These are phyloP conservation scores for Xylocampa areola DNA, from an alignment of 2,888 invertebrate genomes.

Conservation along the genomic window DNA sequence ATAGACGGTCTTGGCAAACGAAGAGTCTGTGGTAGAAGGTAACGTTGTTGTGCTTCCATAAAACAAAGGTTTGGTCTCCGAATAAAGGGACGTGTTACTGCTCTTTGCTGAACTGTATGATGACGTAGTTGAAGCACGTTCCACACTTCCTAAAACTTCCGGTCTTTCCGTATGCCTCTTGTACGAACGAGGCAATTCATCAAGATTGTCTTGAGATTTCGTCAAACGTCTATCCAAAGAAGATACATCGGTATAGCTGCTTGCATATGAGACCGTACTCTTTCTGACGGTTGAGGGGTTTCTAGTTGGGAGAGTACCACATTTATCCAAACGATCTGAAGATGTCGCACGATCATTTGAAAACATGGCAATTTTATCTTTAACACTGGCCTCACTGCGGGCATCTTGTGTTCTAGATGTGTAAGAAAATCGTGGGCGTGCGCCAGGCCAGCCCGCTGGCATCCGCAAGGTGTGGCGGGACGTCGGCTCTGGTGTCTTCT, in stretches of 20 bases:
- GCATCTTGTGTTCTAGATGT: slow-evolving; percentile 93
- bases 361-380: slow-evolving; percentile 97
- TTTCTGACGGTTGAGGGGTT: slow-evolving; percentile 73
- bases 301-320: slow-evolving; percentile 79
- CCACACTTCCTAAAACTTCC: slow-evolving; percentile 88
- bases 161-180: slow-evolving; percentile 81
- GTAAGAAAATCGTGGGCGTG: slow-evolving; percentile 81
- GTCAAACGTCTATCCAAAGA: slow-evolving; percentile 84
- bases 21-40: slow-evolving; percentile 72
- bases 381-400: slow-evolving; percentile 94
- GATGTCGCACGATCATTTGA: slow-evolving; percentile 88
- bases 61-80: slow-evolving; percentile 80
- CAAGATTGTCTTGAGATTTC: slow-evolving; percentile 86
- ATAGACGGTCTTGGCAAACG: slow-evolving; percentile 75
- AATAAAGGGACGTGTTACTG: slow-evolving; percentile 62
- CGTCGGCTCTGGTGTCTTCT: slow-evolving; percentile 84
- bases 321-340: slow-evolving; percentile 81
- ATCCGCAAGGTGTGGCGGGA: slow-evolving; percentile 78
- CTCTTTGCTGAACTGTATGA: slow-evolving; percentile 66
- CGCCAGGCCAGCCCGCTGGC: slow-evolving; percentile 71
- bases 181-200: slow-evolving; percentile 84
- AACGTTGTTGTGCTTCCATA: slow-evolving; percentile 85
- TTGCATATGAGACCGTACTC: slow-evolving; percentile 71
- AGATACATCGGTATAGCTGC: slow-evolving; percentile 76
- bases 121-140: slow-evolving; percentile 68